A percentile compares a stretch with the other conserved stretches of the same genome.
phyloP scores from a whole-genome alignment of 1,140 invertebrate genomes.

The Archivesica marissinica region DNA sequence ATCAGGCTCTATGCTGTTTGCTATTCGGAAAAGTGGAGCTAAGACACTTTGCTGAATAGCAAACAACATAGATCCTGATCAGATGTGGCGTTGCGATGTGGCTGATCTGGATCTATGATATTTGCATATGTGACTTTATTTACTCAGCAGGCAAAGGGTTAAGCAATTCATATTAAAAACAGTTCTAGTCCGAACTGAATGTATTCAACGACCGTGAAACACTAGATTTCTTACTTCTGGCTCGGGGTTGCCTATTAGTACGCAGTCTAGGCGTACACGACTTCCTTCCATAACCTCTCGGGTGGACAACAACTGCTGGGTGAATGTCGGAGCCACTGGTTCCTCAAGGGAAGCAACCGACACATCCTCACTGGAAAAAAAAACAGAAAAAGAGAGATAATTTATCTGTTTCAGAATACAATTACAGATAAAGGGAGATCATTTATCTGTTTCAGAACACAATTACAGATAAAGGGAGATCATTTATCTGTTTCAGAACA shows the following conservation, averaged over 20 bases:
- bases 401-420: not conserved
- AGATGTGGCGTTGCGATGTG: too few species aligned
- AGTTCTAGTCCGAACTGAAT: too few species aligned
- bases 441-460: not conserved
- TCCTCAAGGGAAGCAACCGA: constrained; percentile 79
- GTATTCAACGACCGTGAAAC: too few species aligned
- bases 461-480: constrained; percentile 18
- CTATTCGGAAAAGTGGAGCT: too few species aligned
- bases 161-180: too few species aligned
- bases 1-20: too few species aligned
- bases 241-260: constrained; percentile 84
- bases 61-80: too few species aligned
- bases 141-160: too few species aligned
- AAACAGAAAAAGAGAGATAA: constrained; percentile 2
- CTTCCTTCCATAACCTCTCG: constrained; percentile 85
- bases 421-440: constrained; percentile 15
- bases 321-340: constrained; percentile 87
- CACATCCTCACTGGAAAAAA: constrained; percentile 77
- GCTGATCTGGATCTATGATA: too few species aligned
- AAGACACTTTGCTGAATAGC: too few species aligned
- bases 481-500: not conserved
- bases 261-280: constrained; percentile 83
- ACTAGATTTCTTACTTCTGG: too few species aligned
- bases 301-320: constrained; percentile 86
- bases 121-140: too few species aligned